Percentiles rank a stretch among this genome's conserved stretches.
Evolutionary conservation across 2,113 vertebrate species (phyloP).

Genomic region (Cyanoderma ruficeps): DNA sequence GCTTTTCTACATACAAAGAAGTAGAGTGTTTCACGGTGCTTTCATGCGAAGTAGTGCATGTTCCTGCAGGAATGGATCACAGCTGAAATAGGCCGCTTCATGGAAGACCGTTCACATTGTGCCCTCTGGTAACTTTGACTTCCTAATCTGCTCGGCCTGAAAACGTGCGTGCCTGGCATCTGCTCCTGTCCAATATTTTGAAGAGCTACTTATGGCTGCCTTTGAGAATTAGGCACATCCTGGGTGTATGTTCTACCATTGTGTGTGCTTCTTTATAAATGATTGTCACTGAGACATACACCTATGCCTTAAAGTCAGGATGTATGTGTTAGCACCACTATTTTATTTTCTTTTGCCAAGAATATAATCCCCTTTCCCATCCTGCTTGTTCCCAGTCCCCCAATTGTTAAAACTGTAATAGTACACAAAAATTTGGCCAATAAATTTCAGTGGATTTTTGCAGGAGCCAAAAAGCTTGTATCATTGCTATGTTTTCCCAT

Average conservation of each 20-base stretch:
- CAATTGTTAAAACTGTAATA: not conserved
- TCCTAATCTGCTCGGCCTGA: not conserved
- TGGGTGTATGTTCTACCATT: not conserved
- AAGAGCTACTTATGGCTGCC: not conserved
- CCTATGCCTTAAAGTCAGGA: not conserved
- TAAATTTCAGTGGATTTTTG: not conserved
- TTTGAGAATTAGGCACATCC: not conserved
- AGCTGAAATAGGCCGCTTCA: fast-evolving
- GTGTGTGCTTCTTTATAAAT: not conserved
- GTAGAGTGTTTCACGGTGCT: not conserved
- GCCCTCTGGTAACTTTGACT: fast-evolving
- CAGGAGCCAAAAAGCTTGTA: not conserved
- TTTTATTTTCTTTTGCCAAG: not conserved
- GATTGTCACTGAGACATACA: too few species aligned
- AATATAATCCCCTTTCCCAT: not conserved
- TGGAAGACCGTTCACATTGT: fast-evolving
- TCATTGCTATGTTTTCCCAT: not conserved
- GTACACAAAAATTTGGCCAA: not conserved
- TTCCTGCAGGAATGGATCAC: fast-evolving
- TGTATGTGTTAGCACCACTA: not conserved
- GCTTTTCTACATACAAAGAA: fast-evolving
- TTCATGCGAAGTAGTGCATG: fast-evolving
- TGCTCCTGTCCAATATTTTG: not conserved
- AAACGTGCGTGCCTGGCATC: fast-evolving
- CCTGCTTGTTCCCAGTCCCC: not conserved